Percentiles rank a stretch among this genome's conserved stretches.
These are phyloP conservation scores for Rhopalosiphum nymphaeae DNA, from an alignment of 2,888 invertebrate genomes.

Conservation along the genomic window DNA sequence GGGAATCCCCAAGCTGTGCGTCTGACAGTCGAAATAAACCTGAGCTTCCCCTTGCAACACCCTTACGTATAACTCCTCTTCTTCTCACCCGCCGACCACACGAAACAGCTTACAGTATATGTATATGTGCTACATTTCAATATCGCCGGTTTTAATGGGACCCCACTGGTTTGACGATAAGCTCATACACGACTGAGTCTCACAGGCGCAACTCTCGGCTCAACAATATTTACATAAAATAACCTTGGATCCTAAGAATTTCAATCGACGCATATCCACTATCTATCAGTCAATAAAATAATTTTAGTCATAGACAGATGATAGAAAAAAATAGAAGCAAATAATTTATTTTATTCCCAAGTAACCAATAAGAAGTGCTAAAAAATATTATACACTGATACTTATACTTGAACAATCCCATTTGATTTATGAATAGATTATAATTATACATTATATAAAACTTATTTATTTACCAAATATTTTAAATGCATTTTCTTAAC, in stretches of 20 bases:
- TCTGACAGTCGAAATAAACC: conserved; percentile 63
- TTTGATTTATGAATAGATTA: not conserved
- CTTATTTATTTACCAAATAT: not conserved
- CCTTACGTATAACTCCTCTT: not conserved
- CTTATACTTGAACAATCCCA: not conserved
- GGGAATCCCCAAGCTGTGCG: conserved; percentile 56
- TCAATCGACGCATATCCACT: not conserved
- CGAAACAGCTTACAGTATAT: conserved; percentile 34
- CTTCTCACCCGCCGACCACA: conserved; percentile 22
- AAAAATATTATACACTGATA: not conserved
- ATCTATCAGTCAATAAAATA: not conserved
- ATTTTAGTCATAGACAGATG: not conserved
- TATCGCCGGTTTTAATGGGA: conserved; percentile 54
- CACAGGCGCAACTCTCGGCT: not conserved
- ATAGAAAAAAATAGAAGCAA: not conserved
- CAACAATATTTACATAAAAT: conserved; percentile 44
- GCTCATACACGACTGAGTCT: conserved; percentile 27
- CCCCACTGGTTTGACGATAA: conserved; percentile 29
- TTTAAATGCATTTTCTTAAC: not conserved
- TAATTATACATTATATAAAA: not conserved
- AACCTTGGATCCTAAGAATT: not conserved
- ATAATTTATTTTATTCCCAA: not conserved
- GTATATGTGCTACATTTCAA: conserved; percentile 55
- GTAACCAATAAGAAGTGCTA: not conserved
- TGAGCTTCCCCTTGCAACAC: conserved; percentile 45